Evolutionary conservation across 2,797 vertebrate genomes (phyloP).

Genomic region (Pseudopleuronectes americanus): DNA sequence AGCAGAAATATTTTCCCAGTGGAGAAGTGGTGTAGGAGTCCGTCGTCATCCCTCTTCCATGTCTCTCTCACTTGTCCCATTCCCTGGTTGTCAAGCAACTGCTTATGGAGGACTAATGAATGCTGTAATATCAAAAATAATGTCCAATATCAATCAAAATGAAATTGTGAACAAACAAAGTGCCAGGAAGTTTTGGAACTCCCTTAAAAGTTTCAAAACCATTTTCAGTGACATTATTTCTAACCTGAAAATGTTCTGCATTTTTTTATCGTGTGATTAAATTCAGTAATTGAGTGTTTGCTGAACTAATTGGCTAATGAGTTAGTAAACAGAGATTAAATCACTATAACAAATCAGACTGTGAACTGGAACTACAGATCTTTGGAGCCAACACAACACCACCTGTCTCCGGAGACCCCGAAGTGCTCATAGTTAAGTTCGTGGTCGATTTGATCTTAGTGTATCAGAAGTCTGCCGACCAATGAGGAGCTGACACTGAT

Average conservation of each 20-base stretch:
- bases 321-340: not conserved
- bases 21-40: not conserved
- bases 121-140: too few species aligned
- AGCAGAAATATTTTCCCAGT: not conserved
- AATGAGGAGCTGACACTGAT: slow-evolving; percentile 36
- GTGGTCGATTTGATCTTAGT: not conserved
- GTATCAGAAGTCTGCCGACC: slow-evolving; percentile 28
- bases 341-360: not conserved
- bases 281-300: not conserved
- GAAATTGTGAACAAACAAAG: too few species aligned
- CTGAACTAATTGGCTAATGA: not conserved
- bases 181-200: not conserved
- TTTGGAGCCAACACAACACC: not conserved
- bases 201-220: not conserved
- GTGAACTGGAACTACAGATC: not conserved
- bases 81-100: too few species aligned
- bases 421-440: not conserved
- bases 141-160: too few species aligned
- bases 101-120: too few species aligned
- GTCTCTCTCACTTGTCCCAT: not conserved
- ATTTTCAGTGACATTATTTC: too few species aligned
- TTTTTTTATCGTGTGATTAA: too few species aligned
- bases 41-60: not conserved
- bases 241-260: too few species aligned
- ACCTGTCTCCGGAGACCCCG: too few species aligned